Percentiles rank a stretch among this genome's conserved stretches.
phyloP scores from a whole-genome alignment of 1,140 invertebrate species.

The Vanessa tameamea region DNA sequence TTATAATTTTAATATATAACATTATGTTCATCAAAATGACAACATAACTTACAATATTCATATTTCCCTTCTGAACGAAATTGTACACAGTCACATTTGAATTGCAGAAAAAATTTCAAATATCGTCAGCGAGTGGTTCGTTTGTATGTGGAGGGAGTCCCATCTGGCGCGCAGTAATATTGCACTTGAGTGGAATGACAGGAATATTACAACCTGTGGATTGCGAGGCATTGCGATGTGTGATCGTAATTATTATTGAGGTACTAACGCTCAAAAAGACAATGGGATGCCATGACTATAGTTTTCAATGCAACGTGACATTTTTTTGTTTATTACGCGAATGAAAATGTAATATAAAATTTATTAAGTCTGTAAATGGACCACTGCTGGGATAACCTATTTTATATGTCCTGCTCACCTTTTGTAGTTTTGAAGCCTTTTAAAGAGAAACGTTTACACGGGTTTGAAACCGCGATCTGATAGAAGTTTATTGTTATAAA shows the following conservation, averaged over 20 bases:
- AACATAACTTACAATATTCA: not conserved
- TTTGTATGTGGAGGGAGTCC: conserved; percentile 46
- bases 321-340: not conserved
- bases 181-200: conserved; percentile 41
- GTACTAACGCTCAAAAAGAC: not conserved
- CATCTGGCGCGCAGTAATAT: conserved; percentile 45
- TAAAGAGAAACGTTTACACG: too few relatives aligned
- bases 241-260: conserved; percentile 48
- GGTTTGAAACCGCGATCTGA: too few relatives aligned
- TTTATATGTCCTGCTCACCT: too few relatives aligned
- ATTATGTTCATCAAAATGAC: not conserved
- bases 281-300: not conserved
- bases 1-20: too few relatives aligned
- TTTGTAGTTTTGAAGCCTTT: too few relatives aligned
- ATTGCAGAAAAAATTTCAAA: conserved; percentile 14
- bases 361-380: not conserved
- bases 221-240: conserved; percentile 22
- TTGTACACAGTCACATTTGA: not conserved
- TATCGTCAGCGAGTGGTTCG: conserved; percentile 20
- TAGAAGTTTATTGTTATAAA: too few relatives aligned
- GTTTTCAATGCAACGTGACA: not conserved
- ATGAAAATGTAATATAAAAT: not conserved
- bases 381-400: too few relatives aligned
- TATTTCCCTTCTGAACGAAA: not conserved
- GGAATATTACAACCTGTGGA: conserved; percentile 44